phyloP scores from a whole-genome alignment of 2,113 vertebrate genomes.

The Cynopterus brachyotis region DNA sequence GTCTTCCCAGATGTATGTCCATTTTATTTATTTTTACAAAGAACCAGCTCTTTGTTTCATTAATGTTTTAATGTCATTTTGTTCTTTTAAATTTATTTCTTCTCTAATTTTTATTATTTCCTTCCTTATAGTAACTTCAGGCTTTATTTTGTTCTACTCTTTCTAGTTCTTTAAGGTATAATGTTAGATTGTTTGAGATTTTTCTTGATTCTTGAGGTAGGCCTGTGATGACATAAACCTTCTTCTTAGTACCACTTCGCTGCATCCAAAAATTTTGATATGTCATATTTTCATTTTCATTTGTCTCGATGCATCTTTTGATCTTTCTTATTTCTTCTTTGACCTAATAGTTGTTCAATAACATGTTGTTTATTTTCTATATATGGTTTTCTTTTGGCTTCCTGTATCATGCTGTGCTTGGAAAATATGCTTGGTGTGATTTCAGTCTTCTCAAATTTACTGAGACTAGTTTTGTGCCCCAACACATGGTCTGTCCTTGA shows the following conservation, averaged over 20 bases:
- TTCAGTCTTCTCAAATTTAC: no score
- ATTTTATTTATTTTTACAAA: not conserved
- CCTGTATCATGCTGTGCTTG: not conserved
- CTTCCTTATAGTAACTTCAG: not conserved
- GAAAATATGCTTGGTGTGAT: not conserved
- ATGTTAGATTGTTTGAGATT: not conserved
- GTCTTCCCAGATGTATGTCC: no score
- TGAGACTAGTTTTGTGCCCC: no score
- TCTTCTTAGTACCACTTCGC: not conserved
- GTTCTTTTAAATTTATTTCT: not conserved
- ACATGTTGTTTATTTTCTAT: not conserved
- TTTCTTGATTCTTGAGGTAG: not conserved
- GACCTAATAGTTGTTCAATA: not conserved
- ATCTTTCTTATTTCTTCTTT: not conserved
- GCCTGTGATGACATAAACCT: not conserved
- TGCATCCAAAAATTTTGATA: not conserved
- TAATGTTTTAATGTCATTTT: not conserved
- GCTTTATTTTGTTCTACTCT: not conserved
- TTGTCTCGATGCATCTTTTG: not conserved
- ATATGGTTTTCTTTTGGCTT: not conserved
- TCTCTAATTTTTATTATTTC: not conserved
- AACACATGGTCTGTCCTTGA: not conserved
- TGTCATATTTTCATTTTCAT: not conserved
- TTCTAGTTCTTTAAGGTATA: not conserved
- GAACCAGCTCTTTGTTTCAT: not conserved